A percentile compares a stretch with the other conserved stretches of the same genome.
phyloP scores from a whole-genome alignment of 2,888 invertebrate genomes.

The Stenichneumon culpator region DNA sequence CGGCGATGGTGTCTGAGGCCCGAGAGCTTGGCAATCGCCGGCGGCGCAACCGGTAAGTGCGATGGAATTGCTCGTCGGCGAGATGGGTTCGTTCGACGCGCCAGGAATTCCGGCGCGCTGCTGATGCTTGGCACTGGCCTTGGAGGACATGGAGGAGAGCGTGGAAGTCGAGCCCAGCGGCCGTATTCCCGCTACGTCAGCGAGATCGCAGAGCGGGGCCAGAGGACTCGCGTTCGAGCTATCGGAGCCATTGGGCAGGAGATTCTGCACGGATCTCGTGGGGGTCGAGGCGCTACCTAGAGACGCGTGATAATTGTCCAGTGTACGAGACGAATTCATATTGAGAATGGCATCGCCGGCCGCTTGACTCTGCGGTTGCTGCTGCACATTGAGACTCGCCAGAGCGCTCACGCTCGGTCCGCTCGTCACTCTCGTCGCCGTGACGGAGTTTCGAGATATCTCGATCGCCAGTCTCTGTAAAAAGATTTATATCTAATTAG shows the following conservation, averaged over 20 bases:
- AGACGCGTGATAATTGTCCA: conserved; percentile 70
- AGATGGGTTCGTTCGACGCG: conserved; percentile 30
- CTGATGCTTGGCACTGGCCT: conserved; percentile 75
- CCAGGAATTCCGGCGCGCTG: conserved; percentile 40
- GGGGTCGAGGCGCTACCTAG: conserved; percentile 43
- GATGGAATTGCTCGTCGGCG: conserved; percentile 55
- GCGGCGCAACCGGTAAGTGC: conserved; percentile 61
- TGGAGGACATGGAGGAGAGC: conserved; percentile 77
- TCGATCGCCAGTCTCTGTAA: conserved; percentile 89
- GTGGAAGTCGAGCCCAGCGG: conserved; percentile 76
- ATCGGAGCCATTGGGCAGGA: conserved; percentile 64
- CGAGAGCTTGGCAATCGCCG: conserved; percentile 73
- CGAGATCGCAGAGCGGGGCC: conserved; percentile 76
- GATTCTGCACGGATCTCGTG: conserved; percentile 73
- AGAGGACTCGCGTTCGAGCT: conserved; percentile 72
- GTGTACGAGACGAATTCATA: conserved; percentile 72
- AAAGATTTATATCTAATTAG: background rate
- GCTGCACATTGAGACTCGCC: conserved; percentile 60
- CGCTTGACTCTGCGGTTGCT: conserved; percentile 66
- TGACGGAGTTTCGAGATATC: conserved; percentile 89
- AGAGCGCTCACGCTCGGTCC: conserved; percentile 66
- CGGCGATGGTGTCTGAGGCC: conserved; percentile 72
- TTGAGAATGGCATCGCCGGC: conserved; percentile 72
- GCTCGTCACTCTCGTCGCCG: conserved; percentile 84
- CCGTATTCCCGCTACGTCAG: conserved; percentile 75